A percentile compares a stretch with the other conserved stretches of the same genome.
Conservation (phyloP, 2,888 invertebrate species). For the Epistrophella euchroma region DNA sequence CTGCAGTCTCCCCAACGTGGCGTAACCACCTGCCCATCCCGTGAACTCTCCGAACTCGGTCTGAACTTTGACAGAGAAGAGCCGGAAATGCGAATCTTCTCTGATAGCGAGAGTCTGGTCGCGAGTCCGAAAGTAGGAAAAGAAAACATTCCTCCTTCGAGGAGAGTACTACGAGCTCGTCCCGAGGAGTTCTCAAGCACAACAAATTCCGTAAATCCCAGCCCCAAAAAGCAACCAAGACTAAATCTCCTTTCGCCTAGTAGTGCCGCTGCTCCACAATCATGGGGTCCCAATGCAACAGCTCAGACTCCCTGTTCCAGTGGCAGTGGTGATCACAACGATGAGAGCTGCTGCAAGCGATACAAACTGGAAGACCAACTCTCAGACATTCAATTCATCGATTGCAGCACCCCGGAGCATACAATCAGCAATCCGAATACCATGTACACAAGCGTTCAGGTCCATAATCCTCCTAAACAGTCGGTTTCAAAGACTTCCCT, state of each 20-base stretch:
- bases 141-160: slow-evolving; percentile 84
- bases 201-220: slow-evolving; percentile 86
- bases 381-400: slow-evolving; percentile 91
- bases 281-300: slow-evolving; percentile 50
- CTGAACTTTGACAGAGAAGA: slow-evolving; percentile 93
- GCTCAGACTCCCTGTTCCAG: slow-evolving; percentile 51
- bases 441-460: slow-evolving; percentile 82
- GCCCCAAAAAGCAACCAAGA: slow-evolving; percentile 87
- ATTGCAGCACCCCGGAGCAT: slow-evolving; percentile 90
- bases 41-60: slow-evolving; percentile 93
- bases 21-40: slow-evolving; percentile 82
- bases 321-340: slow-evolving; percentile 78
- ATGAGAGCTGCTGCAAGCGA: slow-evolving; percentile 86
- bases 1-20: slow-evolving; percentile 84
- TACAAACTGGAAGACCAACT: slow-evolving; percentile 91
- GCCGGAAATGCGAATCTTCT: slow-evolving; percentile 93
- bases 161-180: slow-evolving; percentile 85
- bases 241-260: slow-evolving; percentile 83
- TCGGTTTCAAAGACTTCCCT: slow-evolving; percentile 76
- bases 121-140: slow-evolving; percentile 85
- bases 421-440: slow-evolving; percentile 80
- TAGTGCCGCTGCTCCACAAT: slow-evolving; percentile 78
- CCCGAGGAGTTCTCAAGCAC: slow-evolving; percentile 86
- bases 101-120: slow-evolving; percentile 91
- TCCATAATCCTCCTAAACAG: slow-evolving; percentile 82